These are phyloP conservation scores for Lasioglossum marginatum DNA, from an alignment of 2,888 invertebrate genomes.

Conservation along the genomic window DNA sequence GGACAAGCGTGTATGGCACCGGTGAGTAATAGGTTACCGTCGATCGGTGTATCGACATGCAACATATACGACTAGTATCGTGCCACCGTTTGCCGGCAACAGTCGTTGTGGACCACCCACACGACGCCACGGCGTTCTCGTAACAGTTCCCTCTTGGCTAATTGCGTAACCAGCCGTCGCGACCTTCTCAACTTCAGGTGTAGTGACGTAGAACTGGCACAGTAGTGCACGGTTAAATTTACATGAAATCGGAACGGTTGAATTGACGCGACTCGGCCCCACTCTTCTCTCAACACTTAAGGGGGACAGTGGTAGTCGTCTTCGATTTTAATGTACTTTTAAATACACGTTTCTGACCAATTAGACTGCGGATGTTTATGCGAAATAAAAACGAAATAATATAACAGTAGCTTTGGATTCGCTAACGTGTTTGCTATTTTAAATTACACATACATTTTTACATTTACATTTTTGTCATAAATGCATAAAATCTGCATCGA, in stretches of 20 bases:
- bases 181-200: conserved; percentile 60
- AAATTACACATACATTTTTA: too few relatives aligned
- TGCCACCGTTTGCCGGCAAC: conserved; percentile 60
- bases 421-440: too few relatives aligned
- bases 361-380: too few relatives aligned
- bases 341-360: too few relatives aligned
- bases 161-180: conserved; percentile 64
- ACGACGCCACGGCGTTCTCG: conserved; percentile 45
- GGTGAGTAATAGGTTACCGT: conserved; percentile 58
- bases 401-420: too few relatives aligned
- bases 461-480: too few relatives aligned
- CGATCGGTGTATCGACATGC: conserved; percentile 63
- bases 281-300: too few relatives aligned
- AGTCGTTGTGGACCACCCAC: conserved; percentile 63
- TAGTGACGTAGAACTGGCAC: conserved; percentile 40
- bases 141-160: conserved; percentile 58
- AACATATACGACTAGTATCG: conserved; percentile 64
- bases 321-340: too few relatives aligned
- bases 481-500: too few relatives aligned
- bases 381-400: too few relatives aligned
- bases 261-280: not conserved
- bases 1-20: conserved; percentile 53
- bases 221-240: conserved; percentile 1
- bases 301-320: too few relatives aligned
- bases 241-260: not conserved